These are phyloP conservation scores for Xestia ashworthii DNA, from an alignment of 2,888 invertebrate species.

Conservation along the genomic window DNA sequence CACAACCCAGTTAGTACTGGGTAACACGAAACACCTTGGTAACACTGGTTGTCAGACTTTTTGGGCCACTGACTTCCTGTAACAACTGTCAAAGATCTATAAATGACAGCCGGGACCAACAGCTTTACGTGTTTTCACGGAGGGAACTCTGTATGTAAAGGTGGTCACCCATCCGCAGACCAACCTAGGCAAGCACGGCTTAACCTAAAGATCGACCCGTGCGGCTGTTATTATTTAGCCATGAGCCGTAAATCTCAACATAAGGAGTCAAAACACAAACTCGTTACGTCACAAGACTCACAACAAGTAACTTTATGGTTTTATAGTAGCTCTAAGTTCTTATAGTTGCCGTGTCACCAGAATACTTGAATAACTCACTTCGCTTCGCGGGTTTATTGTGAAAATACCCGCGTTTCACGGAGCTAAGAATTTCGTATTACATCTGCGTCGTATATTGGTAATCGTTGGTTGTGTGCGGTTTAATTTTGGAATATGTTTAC, in stretches of 20 bases:
- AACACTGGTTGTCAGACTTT: too few species aligned
- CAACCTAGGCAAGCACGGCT: too few species aligned
- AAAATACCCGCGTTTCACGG: slow-evolving; percentile 40
- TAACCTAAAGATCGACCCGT: too few species aligned
- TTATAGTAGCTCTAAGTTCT: slow-evolving; percentile 73
- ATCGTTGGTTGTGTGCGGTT: slow-evolving; percentile 8
- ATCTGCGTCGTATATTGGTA: slow-evolving; percentile 42
- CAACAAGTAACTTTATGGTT: slow-evolving; percentile 68
- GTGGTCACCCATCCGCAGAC: too few species aligned
- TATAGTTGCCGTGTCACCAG: slow-evolving; percentile 71
- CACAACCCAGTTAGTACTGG: too few species aligned
- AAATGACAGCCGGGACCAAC: too few species aligned
- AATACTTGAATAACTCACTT: slow-evolving; percentile 65
- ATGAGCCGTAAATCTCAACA: slow-evolving; percentile 4
- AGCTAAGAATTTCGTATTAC: slow-evolving; percentile 39
- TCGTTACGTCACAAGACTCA: slow-evolving; percentile 49
- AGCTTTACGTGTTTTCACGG: too few species aligned
- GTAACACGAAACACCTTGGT: too few species aligned
- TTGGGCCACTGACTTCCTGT: too few species aligned
- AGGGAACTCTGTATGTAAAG: too few species aligned
- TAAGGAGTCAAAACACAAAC: slow-evolving; percentile 47
- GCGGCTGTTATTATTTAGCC: too few species aligned
- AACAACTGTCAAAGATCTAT: too few species aligned
- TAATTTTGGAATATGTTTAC: slow-evolving; percentile 32
- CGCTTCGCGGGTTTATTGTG: slow-evolving; percentile 42